Percentiles rank a stretch among this genome's conserved stretches.
Conservation (phyloP, 2,797 vertebrate species). For the Brachyalestes nurse region DNA sequence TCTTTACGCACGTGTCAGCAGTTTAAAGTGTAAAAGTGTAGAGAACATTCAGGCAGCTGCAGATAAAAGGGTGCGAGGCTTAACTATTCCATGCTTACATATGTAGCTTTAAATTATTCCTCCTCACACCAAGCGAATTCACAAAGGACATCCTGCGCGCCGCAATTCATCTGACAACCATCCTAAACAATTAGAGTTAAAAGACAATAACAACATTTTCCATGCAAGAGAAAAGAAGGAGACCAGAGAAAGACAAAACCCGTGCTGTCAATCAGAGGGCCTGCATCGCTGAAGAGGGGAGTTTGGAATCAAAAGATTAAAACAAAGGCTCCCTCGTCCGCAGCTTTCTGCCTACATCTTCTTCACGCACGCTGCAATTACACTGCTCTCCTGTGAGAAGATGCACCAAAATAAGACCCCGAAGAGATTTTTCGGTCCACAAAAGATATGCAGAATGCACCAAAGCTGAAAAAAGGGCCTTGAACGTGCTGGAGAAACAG, state of each 20-base stretch:
- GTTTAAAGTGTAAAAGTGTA: neutral
- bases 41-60: constrained; percentile 12
- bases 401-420: constrained; percentile 69
- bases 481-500: neutral
- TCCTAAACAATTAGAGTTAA: constrained; percentile 76
- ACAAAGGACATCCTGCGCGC: constrained; percentile 62
- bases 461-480: neutral
- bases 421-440: constrained; percentile 73
- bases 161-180: constrained; percentile 79
- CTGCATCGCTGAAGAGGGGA: constrained; percentile 67
- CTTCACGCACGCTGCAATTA: constrained; percentile 78
- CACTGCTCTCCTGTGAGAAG: constrained; percentile 69
- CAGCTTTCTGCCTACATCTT: constrained; percentile 70
- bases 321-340: constrained; percentile 72
- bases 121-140: constrained; percentile 57
- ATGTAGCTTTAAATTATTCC: constrained; percentile 73
- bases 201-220: constrained; percentile 77
- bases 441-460: constrained; percentile 56
- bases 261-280: constrained; percentile 76
- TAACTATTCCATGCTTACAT: constrained; percentile 55
- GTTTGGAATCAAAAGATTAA: constrained; percentile 78
- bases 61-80: constrained; percentile 37
- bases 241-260: constrained; percentile 62
- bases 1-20: neutral
- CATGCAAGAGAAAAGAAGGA: constrained; percentile 18